A percentile compares a stretch with the other conserved stretches of the same genome.
phyloP scores from a whole-genome alignment of 2,113 vertebrate species.

The Larimichthys crocea region DNA sequence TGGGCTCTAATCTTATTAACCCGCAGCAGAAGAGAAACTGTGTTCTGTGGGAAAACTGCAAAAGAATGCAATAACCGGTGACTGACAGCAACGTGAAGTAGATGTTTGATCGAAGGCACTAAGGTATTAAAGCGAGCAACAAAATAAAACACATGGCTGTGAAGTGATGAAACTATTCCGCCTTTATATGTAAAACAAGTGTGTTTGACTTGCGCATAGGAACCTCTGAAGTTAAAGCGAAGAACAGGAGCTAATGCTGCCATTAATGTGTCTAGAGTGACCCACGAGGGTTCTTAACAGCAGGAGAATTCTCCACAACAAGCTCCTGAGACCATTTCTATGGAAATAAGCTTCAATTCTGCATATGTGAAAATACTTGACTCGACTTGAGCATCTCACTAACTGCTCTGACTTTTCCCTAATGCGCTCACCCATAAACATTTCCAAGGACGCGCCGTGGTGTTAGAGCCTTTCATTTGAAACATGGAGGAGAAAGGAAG shows the following conservation, averaged over 20 bases:
- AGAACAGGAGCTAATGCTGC: slow-evolving; percentile 42
- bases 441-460: slow-evolving; percentile 36
- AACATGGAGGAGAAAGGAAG: slow-evolving; percentile 35
- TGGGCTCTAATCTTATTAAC: slow-evolving; percentile 69
- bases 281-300: slow-evolving; percentile 46
- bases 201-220: slow-evolving; percentile 10
- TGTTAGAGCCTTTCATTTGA: slow-evolving; percentile 39
- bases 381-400: slow-evolving; percentile 20
- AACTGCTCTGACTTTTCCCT: slow-evolving; percentile 51
- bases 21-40: slow-evolving; percentile 24
- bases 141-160: slow-evolving; percentile 7
- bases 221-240: neutral
- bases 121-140: neutral
- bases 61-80: neutral
- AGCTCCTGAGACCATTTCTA: slow-evolving; percentile 50
- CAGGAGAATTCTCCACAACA: slow-evolving; percentile 38
- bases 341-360: slow-evolving; percentile 47
- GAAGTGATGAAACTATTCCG: slow-evolving; percentile 17
- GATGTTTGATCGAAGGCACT: slow-evolving; percentile 6
- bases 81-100: slow-evolving; percentile 16
- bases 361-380: slow-evolving; percentile 43
- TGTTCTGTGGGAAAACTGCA: slow-evolving; percentile 22
- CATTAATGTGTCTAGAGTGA: slow-evolving; percentile 44
- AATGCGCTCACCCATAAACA: slow-evolving; percentile 50
- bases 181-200: slow-evolving; percentile 1